Evolutionary conservation across 2,113 vertebrate species (phyloP), one percentile per base, ranked within the genome.

Genomic region (Colinus virginianus): DNA sequence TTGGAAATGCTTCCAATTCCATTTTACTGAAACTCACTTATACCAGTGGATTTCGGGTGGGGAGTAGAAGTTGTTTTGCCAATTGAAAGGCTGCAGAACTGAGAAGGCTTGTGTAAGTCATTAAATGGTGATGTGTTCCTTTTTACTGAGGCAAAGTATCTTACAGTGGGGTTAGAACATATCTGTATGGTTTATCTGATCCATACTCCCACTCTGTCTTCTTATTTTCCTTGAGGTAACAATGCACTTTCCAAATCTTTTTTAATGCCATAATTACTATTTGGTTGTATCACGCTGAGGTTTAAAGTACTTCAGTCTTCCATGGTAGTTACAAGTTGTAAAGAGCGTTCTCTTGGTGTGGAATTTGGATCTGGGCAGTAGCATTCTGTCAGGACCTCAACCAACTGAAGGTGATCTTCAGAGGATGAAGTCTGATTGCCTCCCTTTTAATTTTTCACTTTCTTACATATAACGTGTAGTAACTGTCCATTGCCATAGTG

Each of bases 31-130:
- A 89, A 88, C 63, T 93, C 94, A 56, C 91, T 45, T 45, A 23
- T 89, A 30, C 95, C 90, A 84, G 71, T 94, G 92, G 92, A 42
- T 91, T 96, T 96, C 92, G 81, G 71, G 51, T 66, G 75, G 87
- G 58, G 79, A 93, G 43, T 11, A 70, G 84, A 79, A 90, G 64
- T 62, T 82, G 61, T 72, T 91, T 68, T 86, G 93, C 78, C 82
- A 86, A 0, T 75, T 90, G 91, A 94, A 83, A 91, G 78, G 40
- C 78, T 91, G 91, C 71, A 92, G 89, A 94, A 92, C 85, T 92
- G 74, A 87, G 78, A 92, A 91, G 76, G 64, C 78, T 96, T 96
- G 90, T 84, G 72, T 88, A 93, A 93, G 75, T 87, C 82, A 75
- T 88, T 93, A 86, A 74, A 30, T 93, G 90, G 9, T 86, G 80